phyloP scores from a whole-genome alignment of 2,113 vertebrate species.

The Eidolon helvum region DNA sequence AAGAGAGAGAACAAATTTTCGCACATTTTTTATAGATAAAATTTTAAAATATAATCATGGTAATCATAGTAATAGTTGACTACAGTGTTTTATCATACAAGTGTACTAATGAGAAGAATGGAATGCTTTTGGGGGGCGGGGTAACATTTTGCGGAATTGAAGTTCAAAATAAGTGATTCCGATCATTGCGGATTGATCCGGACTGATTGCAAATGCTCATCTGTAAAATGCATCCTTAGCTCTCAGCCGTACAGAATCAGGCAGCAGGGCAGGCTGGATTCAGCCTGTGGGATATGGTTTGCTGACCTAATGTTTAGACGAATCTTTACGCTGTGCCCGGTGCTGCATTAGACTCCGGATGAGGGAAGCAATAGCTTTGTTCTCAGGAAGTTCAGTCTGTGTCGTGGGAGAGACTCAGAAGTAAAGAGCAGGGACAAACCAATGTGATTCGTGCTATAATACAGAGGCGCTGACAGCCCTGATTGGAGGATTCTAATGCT shows the following conservation, averaged over 20 bases:
- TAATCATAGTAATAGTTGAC: neutral
- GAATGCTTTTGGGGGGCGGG: neutral
- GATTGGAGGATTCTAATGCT: neutral
- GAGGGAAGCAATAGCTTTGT: neutral
- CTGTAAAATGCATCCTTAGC: neutral
- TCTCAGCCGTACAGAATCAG: accelerated
- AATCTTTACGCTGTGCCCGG: no score
- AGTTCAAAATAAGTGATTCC: neutral
- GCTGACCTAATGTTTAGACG: neutral
- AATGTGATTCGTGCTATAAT: neutral
- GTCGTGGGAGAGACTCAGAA: neutral
- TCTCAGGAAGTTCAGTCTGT: neutral
- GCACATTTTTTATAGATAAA: neutral
- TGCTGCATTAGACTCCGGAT: neutral
- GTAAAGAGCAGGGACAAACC: neutral
- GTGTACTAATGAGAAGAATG: neutral
- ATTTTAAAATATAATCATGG: neutral
- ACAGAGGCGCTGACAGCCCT: no score
- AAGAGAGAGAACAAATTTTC: neutral
- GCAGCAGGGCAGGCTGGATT: neutral
- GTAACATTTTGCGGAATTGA: neutral
- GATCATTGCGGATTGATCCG: no score
- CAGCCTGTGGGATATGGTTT: neutral
- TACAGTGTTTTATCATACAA: neutral
- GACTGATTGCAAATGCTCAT: accelerated